phyloP scores from a whole-genome alignment of 2,113 vertebrate species.

The Macroglossus sobrinus region DNA sequence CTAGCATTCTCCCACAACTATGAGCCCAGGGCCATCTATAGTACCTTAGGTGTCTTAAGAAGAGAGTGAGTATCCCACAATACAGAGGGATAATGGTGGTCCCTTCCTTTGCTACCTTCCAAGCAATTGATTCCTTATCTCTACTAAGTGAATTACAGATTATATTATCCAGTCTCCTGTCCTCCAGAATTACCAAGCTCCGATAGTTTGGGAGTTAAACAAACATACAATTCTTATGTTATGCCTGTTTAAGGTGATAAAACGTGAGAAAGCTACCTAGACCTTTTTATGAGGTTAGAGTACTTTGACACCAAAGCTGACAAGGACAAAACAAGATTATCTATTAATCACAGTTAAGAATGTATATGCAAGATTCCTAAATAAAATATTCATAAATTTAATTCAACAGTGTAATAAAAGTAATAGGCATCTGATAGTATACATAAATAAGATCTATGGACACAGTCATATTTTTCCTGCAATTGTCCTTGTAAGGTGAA shows the following conservation, averaged over 20 bases:
- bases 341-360: not conserved
- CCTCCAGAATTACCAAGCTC: not conserved
- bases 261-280: not conserved
- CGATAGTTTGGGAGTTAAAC: not conserved
- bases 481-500: not conserved
- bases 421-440: not conserved
- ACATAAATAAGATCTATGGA: not conserved
- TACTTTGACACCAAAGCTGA: not conserved
- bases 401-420: not conserved
- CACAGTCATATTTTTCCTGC: not conserved
- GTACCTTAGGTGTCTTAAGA: not conserved
- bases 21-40: not conserved
- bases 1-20: not conserved
- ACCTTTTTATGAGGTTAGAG: not conserved
- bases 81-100: not conserved
- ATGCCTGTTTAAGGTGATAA: not conserved
- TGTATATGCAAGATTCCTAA: not conserved
- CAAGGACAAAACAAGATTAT: not conserved
- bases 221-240: not conserved
- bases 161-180: not conserved
- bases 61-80: too few relatives aligned
- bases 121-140: not conserved
- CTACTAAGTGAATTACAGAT: not conserved
- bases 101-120: not conserved
- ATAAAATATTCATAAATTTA: not conserved